Evolutionary conservation across 2,888 invertebrate species (phyloP), one percentile per base, ranked within the genome.

Genomic region (Drosophila putrida): DNA sequence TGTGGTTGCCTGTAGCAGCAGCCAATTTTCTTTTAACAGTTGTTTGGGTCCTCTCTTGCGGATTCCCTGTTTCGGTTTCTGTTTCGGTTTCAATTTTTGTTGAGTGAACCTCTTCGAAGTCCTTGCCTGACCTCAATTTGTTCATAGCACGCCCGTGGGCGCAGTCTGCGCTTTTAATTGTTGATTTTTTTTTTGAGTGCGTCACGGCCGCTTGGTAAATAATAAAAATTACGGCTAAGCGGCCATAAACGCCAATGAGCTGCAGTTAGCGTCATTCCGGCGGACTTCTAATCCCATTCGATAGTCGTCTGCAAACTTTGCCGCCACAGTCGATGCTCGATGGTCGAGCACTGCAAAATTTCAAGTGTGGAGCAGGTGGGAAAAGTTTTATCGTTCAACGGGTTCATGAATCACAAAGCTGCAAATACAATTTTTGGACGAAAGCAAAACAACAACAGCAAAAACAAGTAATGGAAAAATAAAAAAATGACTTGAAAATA

Each of bases 21-120:
- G 81, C 81, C 89, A 87, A 88, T 88, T 88, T 86, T 88, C 85
- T 87, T 88, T 86, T 83, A 86, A 83, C 83, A 78, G 88, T 78
- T 88, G 74, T 85, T 88, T 83, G 75, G 72, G 80, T 44, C 47
- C 54, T 58, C 35, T 31, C 38, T 28, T 9, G 11, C 46, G 27
- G 11, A 4, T 35, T 69, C 6, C 15, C 10, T 28, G 46, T 20
- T 43, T 38, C 59, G 39, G 38, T 36, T 77, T 36, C 25, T 33
- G 49, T 27, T 50, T 39, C 36, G 20, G 13, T 9, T 38, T 63
- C 38, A 27, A 31, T 38, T 46, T 44, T 13, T 39, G 38, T 25
- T 49, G 25, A 44, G 55, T n/a, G 41, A 39, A 44, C 33, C 33
- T 51, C 60, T 46, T 67, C 33, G 35, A 55, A 65, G 62, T 62